Base-by-base conservation (phyloP, 1,140 invertebrate species). In the Anastrepha obliqua region DNA sequence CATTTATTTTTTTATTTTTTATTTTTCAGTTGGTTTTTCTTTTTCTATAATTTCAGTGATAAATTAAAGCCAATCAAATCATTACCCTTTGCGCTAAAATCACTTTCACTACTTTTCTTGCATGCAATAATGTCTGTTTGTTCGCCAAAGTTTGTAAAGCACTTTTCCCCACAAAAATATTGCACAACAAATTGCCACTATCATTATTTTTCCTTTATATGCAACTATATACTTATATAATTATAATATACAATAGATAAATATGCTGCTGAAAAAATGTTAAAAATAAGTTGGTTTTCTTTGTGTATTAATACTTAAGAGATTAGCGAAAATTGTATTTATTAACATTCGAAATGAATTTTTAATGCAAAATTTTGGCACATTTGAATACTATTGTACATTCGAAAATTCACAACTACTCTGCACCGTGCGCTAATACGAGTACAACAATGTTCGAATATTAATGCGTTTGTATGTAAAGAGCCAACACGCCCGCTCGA, bases 21-120 rank as follows among this genome's bases (percentile, higher is more conserved):
- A 29, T 29, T 29, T 29, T 29, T 29, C 17, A 67, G 64, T 65
- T 65, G 15, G 55, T 47, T 55, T 55, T 81, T 86, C 60, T 29
- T 42, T 74, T 42, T 42, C n/a, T 59, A 59, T 86, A 86, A 86
- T 86, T 60, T 86, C 55, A 62, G 55, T 86, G 59, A 86, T 59
- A 86, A 86, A 86, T 86, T 86, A 86, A 86, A 60, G 55, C 59
- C 55, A 62, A 60, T 86, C 59, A 60, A 86, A 86, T 59, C 85
- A 60, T 86, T 81, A 81, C 74, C 74, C 85, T 86, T 86, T 62
- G 85, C 59, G 55, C 59, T 60, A 86, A 86, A 86, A 86, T 86
- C 74, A 29, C 74, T 81, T 81, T 81, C 47, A 51, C 74, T 81
- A 86, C 59, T 86, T 60, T 55, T n/a, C 47, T 51, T 47, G 5